Evolutionary conservation across 2,888 invertebrate genomes (phyloP), one percentile per base, ranked within the genome.

Genomic region (Eupithecia subfuscata): DNA sequence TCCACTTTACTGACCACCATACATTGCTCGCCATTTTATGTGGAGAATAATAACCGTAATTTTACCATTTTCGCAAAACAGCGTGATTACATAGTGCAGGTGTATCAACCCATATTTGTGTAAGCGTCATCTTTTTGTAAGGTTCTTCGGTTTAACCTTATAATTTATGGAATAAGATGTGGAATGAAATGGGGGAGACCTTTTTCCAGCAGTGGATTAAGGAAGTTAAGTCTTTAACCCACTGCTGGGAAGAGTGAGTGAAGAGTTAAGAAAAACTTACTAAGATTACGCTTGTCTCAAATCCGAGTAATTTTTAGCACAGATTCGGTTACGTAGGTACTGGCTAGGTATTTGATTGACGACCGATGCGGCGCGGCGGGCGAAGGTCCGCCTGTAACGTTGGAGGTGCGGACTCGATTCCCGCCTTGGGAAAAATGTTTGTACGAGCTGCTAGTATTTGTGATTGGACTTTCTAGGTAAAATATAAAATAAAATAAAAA

Each of bases 21-120:
- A 69, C 52, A 60, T 70, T 76, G 74, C 60, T 73, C 34, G 69
- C 71, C 45, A 73, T 74, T 78, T 71, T 65, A 69, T 70, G 74
- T 73, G 73, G n/a, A 40, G 11, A 40, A 22, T 67, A 67, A 67
- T 67, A 22, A 67, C 65, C n/a, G n/a, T 67, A n/a, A 67, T 40
- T 37, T 67, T 9, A 18, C 11, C 65, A n/a, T 11, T 67, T 60
- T 60, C 56, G 6, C 60, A 60, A 25, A 60, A 60, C 22, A 22
- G 56, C 56, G 22, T 56, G 11, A 60, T 60, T 60, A 60, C 25
- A 25, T 60, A 25, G 60, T 25, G 14, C 1, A 4, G 14, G n/a
- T 60, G 25, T 60, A 22, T 25, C 25, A 60, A 12, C 25, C 22
- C 22, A 22, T 56, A 22, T 56, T 22, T 56, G 56, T 56, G 56